Conservation (phyloP, 1,140 invertebrate species). For the Papilio glaucus region DNA sequence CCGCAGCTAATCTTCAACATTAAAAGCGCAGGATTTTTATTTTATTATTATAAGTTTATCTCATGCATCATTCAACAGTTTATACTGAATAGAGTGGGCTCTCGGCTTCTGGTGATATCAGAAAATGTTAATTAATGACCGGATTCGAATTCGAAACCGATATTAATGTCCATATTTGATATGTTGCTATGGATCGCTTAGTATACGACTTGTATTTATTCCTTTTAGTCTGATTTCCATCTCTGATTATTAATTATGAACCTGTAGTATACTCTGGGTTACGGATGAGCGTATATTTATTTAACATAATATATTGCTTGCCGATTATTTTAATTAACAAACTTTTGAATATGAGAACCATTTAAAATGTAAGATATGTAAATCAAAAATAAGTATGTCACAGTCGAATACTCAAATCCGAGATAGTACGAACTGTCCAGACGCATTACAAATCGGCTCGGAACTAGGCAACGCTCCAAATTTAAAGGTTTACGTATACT, state of each 20-base stretch:
- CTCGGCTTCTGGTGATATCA: slow-evolving; percentile 75
- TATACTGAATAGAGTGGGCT: slow-evolving; percentile 62
- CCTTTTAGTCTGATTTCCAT: slow-evolving; percentile 46
- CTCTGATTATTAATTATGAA: slow-evolving; percentile 52
- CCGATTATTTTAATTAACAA: slow-evolving; percentile 49
- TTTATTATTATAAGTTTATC: slow-evolving; percentile 48
- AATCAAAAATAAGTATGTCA: too few relatives aligned
- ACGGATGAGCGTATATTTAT: too few relatives aligned
- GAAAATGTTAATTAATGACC: slow-evolving; percentile 69
- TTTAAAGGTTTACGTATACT: too few relatives aligned
- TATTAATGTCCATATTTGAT: slow-evolving; percentile 70
- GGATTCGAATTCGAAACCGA: slow-evolving; percentile 61
- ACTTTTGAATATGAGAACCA: slow-evolving; percentile 39
- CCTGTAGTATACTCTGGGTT: too few relatives aligned
- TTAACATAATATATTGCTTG: slow-evolving; percentile 53
- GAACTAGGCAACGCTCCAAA: too few relatives aligned
- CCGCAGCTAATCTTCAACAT: not conserved
- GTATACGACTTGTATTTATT: slow-evolving; percentile 51
- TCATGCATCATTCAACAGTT: slow-evolving; percentile 78
- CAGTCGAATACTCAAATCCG: not conserved
- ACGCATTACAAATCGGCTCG: not conserved
- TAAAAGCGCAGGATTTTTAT: slow-evolving; percentile 19
- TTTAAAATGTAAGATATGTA: slow-evolving; percentile 26
- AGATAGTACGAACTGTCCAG: not conserved
- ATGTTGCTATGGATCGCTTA: slow-evolving; percentile 54